Base-by-base conservation (phyloP, 1,140 invertebrate genomes). In the Diabrotica virgifera region DNA sequence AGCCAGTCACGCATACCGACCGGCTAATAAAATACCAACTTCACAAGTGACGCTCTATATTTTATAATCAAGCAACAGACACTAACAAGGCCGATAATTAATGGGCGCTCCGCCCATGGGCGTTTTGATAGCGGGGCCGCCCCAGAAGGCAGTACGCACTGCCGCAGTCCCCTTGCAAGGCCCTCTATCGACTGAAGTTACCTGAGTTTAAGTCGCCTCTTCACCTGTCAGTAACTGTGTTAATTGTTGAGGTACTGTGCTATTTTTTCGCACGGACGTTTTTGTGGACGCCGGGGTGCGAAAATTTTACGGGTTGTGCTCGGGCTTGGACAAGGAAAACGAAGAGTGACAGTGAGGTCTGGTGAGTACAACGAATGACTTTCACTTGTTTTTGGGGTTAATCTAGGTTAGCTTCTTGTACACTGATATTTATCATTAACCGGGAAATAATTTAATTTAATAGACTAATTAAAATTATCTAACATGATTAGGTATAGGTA, bases 1-100 rank as follows among this genome's bases (percentile, higher is more conserved):
- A 46, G 8, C 40, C 8, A 46, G 40, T 46, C 40, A 46, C 40
- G 40, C 40, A 46, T 46, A 46, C 40, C 8, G n/a, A 46, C 40
- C 40, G n/a, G 40, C n/a, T 46, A 46, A 46, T 46, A 46, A 46
- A 46, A 46, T 46, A 46, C 40, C 40, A n/a, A 46, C 40, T 46
- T 46, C 40, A 24, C 24, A 46, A 46, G 8, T n/a, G n/a, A 46
- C 3, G 40, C 40, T 46, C 40, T 46, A 46, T 46, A 46, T n/a
- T 10, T 46, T 46, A 46, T n/a, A 46, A 46, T 46, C 40, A 46
- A n/a, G n/a, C 8, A 46, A 46, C n/a, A 46, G 40, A 46, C 40
- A 46, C 40, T 46, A 46, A 46, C 40, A 46, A 46, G 40, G 40
- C n/a, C 6, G 40, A 46, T 46, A 46, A 46, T 46, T 46, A 46